Conservation (phyloP, 2,888 invertebrate genomes). For the Harpalus rubripes region DNA sequence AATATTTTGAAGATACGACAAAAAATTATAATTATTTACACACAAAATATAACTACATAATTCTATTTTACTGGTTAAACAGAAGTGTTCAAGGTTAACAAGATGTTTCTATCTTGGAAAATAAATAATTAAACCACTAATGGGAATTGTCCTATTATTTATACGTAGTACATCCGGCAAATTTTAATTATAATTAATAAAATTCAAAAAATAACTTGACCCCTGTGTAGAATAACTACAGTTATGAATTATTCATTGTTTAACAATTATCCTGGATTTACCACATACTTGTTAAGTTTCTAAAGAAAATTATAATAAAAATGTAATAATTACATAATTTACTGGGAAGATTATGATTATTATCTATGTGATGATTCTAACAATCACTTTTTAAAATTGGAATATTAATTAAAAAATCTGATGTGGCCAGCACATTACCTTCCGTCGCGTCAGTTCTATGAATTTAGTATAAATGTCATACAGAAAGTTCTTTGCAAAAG, state of each 20-base stretch:
- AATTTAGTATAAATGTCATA: no score
- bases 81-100: slow-evolving; percentile 12
- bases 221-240: slow-evolving; percentile 11
- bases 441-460: no score
- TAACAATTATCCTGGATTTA: slow-evolving; percentile 58
- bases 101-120: slow-evolving; percentile 41
- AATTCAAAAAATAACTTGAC: slow-evolving; percentile 41
- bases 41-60: neutral
- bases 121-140: slow-evolving; percentile 41
- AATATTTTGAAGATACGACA: neutral
- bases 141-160: slow-evolving; percentile 42
- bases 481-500: no score
- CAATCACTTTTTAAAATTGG: neutral
- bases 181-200: slow-evolving; percentile 57
- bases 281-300: slow-evolving; percentile 42
- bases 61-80: slow-evolving; percentile 25
- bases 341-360: slow-evolving; percentile 45
- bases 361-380: slow-evolving; percentile 6
- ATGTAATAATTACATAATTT: slow-evolving; percentile 58
- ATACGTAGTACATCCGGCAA: slow-evolving; percentile 59
- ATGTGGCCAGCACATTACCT: no score
- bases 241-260: slow-evolving; percentile 63
- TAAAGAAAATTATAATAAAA: slow-evolving; percentile 57
- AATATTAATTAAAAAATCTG: neutral
- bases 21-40: slow-evolving; percentile 3